Conservation (phyloP, 2,888 invertebrate genomes). For the Apamea anceps region DNA sequence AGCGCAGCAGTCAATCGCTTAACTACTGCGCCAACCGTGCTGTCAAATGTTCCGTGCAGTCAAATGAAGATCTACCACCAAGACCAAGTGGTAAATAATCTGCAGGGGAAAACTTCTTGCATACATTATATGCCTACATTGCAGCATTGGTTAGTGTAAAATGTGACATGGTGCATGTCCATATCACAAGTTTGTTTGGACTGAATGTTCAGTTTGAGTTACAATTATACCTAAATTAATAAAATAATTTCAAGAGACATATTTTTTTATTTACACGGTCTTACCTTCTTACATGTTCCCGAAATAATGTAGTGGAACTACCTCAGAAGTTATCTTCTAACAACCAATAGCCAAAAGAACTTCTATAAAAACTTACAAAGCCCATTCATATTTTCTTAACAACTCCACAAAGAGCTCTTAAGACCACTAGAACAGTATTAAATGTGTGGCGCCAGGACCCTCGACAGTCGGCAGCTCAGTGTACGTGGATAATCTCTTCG, state of each 20-base stretch:
- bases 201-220: neutral
- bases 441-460: slow-evolving; percentile 79
- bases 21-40: no score
- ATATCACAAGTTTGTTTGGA: neutral
- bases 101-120: neutral
- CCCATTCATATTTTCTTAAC: slow-evolving; percentile 56
- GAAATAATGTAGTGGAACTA: neutral
- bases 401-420: slow-evolving; percentile 68
- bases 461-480: slow-evolving; percentile 67
- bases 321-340: slow-evolving; percentile 3
- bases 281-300: neutral
- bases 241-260: neutral
- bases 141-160: neutral
- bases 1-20: no score
- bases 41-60: no score
- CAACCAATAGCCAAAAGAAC: slow-evolving; percentile 36
- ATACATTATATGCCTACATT: neutral
- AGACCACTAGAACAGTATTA: slow-evolving; percentile 69
- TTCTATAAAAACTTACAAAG: slow-evolving; percentile 45
- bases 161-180: neutral
- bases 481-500: slow-evolving; percentile 73
- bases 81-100: neutral
- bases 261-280: neutral
- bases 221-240: neutral
- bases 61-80: neutral